Conservation (phyloP, 2,113 vertebrate genomes). For the Emydocephalus ijimae region DNA sequence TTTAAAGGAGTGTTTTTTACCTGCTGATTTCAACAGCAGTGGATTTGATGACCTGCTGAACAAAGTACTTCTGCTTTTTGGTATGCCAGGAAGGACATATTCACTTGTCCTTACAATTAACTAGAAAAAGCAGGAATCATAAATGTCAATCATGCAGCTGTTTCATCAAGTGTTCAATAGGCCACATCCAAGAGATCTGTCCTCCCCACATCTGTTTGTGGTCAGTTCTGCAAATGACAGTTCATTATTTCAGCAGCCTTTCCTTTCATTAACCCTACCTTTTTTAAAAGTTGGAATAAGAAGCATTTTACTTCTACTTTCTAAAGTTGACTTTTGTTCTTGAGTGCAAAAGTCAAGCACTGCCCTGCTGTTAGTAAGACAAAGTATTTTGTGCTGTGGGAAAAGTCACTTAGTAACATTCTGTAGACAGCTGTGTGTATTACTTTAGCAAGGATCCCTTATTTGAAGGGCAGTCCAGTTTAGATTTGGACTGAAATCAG, state of each 20-base stretch:
- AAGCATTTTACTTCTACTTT: background rate
- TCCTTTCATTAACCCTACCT: slow-evolving; percentile 9
- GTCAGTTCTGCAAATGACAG: background rate
- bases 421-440: background rate
- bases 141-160: slow-evolving; percentile 6
- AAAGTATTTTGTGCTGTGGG: background rate
- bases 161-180: slow-evolving; percentile 17
- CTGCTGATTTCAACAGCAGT: background rate
- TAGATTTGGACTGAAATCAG: background rate
- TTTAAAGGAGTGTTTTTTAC: background rate
- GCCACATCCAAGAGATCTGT: background rate
- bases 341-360: background rate
- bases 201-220: slow-evolving; percentile 5
- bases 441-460: background rate
- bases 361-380: background rate
- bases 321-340: background rate
- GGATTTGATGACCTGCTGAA: background rate
- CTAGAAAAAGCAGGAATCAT: slow-evolving; percentile 10
- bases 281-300: background rate
- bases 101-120: slow-evolving; percentile 10
- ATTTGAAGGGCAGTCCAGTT: background rate
- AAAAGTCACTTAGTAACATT: background rate
- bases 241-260: background rate
- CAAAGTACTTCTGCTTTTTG: background rate
- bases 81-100: background rate